Percentiles rank a stretch among this genome's conserved stretches.
These are phyloP conservation scores for Apodemia mormo DNA, from an alignment of 2,888 invertebrate genomes.

Conservation along the genomic window DNA sequence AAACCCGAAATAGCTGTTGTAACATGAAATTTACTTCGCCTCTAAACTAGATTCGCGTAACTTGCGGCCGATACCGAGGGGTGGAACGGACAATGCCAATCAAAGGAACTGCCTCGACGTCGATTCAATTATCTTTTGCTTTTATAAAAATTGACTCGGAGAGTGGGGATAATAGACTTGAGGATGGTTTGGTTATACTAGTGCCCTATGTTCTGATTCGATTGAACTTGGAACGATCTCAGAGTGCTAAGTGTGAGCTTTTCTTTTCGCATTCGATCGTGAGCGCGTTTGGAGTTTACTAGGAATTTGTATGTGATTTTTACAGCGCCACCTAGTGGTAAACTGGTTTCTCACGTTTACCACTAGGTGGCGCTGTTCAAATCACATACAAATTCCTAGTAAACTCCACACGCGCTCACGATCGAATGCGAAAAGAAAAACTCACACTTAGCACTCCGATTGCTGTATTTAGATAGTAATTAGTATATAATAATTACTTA, in stretches of 20 bases:
- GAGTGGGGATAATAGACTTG: neutral
- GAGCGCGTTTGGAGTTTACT: too few relatives aligned
- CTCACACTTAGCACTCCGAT: too few relatives aligned
- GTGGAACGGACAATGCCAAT: conserved; percentile 44
- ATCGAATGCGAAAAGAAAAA: too few relatives aligned
- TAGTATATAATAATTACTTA: too few relatives aligned
- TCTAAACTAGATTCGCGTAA: conserved; percentile 25
- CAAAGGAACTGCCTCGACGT: conserved; percentile 52
- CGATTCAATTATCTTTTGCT: conserved; percentile 59
- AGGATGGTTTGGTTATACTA: neutral
- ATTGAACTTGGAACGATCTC: neutral
- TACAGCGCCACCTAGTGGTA: too few relatives aligned
- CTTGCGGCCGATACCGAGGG: conserved; percentile 8
- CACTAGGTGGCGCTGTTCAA: too few relatives aligned
- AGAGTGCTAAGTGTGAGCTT: neutral
- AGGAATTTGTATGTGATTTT: too few relatives aligned
- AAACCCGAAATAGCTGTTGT: conserved; percentile 16
- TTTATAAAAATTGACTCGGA: neutral
- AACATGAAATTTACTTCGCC: conserved; percentile 1
- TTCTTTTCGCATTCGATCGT: too few relatives aligned
- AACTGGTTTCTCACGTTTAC: too few relatives aligned
- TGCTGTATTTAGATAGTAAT: too few relatives aligned
- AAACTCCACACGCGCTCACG: too few relatives aligned
- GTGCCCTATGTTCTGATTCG: conserved; percentile 1
- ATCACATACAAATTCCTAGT: too few relatives aligned